Evolutionary conservation across 1,140 invertebrate species (phyloP).

Genomic region (Penaeus indicus): DNA sequence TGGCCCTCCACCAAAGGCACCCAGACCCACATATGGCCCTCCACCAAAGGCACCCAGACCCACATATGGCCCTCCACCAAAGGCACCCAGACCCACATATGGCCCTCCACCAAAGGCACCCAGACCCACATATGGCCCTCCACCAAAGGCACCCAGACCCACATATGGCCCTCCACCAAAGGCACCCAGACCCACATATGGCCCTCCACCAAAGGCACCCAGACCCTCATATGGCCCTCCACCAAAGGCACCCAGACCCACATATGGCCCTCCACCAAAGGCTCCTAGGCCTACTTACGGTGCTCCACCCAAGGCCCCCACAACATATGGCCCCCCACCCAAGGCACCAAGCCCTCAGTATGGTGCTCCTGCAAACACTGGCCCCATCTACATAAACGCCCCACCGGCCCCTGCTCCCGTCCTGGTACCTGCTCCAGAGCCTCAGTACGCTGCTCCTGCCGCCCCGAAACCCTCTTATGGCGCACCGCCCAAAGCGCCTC

Average conservation of each 20-base stretch:
- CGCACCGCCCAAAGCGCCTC: not conserved
- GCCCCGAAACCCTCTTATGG: constrained; percentile 41
- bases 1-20: constrained; percentile 50
- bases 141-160: constrained; percentile 59
- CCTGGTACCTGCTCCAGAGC: constrained; percentile 64
- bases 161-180: constrained; percentile 59
- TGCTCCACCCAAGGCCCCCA: constrained; percentile 45
- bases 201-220: constrained; percentile 47
- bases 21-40: constrained; percentile 56
- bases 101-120: constrained; percentile 56
- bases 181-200: constrained; percentile 42
- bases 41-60: constrained; percentile 50
- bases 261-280: constrained; percentile 58
- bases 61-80: constrained; percentile 60
- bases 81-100: constrained; percentile 55
- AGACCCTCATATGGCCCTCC: constrained; percentile 24
- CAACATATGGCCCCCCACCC: constrained; percentile 55
- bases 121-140: constrained; percentile 53
- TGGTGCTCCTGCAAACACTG: constrained; percentile 58
- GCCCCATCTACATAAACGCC: constrained; percentile 68
- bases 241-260: constrained; percentile 42
- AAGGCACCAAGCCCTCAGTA: constrained; percentile 42
- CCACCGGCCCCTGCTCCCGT: constrained; percentile 68
- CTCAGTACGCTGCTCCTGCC: constrained; percentile 67
- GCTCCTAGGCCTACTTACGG: constrained; percentile 44